Evolutionary conservation across 2,113 vertebrate species (phyloP).

Genomic region (Columbina picui): DNA sequence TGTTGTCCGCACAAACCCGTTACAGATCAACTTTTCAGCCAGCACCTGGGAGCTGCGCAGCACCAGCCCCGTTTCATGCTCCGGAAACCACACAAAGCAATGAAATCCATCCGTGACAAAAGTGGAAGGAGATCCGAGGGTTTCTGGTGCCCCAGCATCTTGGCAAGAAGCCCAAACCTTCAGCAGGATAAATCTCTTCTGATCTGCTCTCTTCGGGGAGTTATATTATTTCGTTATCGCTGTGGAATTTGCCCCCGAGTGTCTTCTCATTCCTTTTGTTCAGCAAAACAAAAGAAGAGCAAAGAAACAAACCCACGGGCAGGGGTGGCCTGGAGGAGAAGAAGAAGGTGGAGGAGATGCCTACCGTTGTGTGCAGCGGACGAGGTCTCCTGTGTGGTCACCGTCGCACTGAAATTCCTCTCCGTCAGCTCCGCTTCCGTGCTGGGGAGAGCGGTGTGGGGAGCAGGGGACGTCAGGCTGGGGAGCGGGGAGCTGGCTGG

Average conservation of each 20-base stretch:
- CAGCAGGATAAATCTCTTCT: neutral
- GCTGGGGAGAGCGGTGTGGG: neutral
- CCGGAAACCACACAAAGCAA: neutral
- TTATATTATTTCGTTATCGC: fast-evolving
- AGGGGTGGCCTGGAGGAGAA: neutral
- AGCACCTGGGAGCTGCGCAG: neutral
- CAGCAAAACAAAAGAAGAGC: neutral
- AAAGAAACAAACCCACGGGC: neutral
- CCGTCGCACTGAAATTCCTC: constrained; percentile 59
- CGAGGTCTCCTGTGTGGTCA: constrained; percentile 68
- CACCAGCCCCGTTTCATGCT: neutral
- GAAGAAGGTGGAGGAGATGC: neutral
- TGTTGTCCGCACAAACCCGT: neutral
- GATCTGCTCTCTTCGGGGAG: neutral
- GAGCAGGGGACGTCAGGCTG: neutral
- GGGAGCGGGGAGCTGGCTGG: constrained; percentile 33
- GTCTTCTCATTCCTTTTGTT: neutral
- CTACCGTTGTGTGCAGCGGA: constrained; percentile 71
- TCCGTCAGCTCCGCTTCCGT: neutral
- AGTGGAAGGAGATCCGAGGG: neutral
- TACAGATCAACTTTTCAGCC: neutral
- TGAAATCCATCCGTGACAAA: neutral
- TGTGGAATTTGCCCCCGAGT: fast-evolving
- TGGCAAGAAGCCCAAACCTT: neutral
- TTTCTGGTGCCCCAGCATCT: neutral